Evolutionary conservation across 2,113 vertebrate genomes (phyloP).

Genomic region (Asarcornis scutulata): DNA sequence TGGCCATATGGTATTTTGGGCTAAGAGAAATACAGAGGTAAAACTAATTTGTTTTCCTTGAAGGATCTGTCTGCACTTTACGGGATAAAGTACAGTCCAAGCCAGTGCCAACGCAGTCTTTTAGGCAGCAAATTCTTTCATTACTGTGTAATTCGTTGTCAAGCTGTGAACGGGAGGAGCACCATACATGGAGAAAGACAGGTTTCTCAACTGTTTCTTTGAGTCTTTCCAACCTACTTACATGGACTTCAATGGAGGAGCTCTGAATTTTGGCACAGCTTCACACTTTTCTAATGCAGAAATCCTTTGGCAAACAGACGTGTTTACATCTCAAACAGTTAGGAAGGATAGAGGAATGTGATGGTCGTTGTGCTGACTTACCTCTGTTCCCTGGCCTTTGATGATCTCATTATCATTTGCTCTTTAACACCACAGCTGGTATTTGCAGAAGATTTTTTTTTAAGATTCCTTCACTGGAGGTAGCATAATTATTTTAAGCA

Average conservation of each 20-base stretch:
- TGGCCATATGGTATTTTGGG: background rate
- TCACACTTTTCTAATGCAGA: constrained; percentile 7
- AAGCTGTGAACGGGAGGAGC: background rate
- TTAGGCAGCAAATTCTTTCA: constrained; percentile 46
- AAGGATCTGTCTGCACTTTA: background rate
- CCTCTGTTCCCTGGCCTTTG: background rate
- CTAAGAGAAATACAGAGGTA: background rate
- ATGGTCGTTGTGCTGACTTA: background rate
- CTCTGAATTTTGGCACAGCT: constrained; percentile 38
- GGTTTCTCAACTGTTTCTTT: constrained; percentile 41
- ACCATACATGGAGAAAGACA: constrained; percentile 69
- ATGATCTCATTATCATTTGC: background rate
- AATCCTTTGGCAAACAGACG: constrained; percentile 23
- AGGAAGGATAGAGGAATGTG: background rate
- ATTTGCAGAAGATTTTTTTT: background rate
- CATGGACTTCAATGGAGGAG: constrained; percentile 29
- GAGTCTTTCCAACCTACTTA: constrained; percentile 35
- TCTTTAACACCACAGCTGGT: background rate
- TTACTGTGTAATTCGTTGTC: constrained; percentile 55
- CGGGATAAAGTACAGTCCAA: background rate
- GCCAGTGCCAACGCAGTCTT: constrained; percentile 1
- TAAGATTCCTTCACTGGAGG: background rate
- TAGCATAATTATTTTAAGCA: background rate
- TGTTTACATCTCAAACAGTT: constrained; percentile 43
- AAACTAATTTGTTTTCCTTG: constrained; percentile 1